Conservation (phyloP, 2,888 invertebrate genomes). For the Ichneumoninae sp. region DNA sequence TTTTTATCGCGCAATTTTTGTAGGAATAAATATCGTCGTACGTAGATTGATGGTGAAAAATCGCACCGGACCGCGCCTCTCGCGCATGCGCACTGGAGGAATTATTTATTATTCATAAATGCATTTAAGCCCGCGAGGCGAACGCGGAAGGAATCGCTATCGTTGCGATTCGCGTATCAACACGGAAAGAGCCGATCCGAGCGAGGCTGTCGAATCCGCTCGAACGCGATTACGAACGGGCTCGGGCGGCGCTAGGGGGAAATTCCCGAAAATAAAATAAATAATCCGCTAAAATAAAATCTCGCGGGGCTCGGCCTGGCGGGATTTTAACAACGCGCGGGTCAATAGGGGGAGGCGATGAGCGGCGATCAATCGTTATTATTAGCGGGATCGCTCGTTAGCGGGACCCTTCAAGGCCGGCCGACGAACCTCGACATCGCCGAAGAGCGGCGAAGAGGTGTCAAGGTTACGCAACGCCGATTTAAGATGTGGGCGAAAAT, state of each 20-base stretch:
- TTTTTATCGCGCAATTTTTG: background rate
- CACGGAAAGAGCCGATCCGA: background rate
- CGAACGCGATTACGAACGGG: background rate
- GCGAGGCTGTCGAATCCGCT: background rate
- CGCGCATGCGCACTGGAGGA: background rate
- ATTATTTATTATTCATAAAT: background rate
- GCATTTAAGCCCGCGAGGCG: background rate
- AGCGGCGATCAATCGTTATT: slow-evolving; percentile 50
- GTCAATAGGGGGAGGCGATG: background rate
- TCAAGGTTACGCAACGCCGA: slow-evolving; percentile 60
- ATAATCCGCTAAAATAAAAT: background rate
- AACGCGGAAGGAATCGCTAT: slow-evolving; percentile 4
- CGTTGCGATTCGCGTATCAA: background rate
- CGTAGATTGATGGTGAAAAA: slow-evolving; percentile 4
- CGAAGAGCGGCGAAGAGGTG: slow-evolving; percentile 44
- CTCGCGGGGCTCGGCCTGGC: background rate
- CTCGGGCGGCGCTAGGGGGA: background rate
- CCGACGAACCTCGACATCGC: slow-evolving; percentile 63
- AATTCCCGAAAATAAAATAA: background rate
- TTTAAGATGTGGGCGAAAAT: slow-evolving; percentile 33
- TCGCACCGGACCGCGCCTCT: background rate
- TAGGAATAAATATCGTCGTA: background rate
- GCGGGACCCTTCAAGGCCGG: slow-evolving; percentile 58
- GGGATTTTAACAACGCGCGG: background rate
- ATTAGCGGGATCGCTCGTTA: slow-evolving; percentile 38